These are phyloP conservation scores for Tetragonula carbonaria DNA, from an alignment of 2,888 invertebrate genomes.

Conservation along the genomic window DNA sequence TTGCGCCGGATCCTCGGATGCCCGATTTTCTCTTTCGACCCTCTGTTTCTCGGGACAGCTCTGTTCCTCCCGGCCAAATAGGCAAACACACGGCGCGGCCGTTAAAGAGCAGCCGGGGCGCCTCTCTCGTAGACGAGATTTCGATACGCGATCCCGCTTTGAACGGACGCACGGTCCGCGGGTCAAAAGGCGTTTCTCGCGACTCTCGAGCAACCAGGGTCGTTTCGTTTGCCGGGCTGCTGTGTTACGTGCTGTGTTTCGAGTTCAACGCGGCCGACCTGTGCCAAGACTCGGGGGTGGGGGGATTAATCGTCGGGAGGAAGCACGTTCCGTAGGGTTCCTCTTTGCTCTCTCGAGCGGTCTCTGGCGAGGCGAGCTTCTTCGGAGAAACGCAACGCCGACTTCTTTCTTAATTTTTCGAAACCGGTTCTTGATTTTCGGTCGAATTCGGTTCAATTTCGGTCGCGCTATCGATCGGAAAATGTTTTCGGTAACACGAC, in stretches of 20 bases:
- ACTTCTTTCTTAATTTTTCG: neutral
- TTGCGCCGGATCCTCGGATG: neutral
- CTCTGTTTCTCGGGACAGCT: no score
- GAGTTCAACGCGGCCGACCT: constrained; percentile 7
- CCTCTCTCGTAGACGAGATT: neutral
- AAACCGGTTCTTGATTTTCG: neutral
- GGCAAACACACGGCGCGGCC: constrained; percentile 14
- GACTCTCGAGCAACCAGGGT: neutral
- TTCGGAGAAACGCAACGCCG: neutral
- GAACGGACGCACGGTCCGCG: constrained; percentile 32
- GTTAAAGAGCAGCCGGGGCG: constrained; percentile 10
- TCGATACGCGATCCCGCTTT: constrained; percentile 34
- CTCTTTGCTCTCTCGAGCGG: constrained; percentile 1
- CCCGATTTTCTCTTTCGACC: neutral
- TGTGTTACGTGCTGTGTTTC: neutral
- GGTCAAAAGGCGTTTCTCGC: constrained; percentile 11
- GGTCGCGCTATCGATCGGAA: neutral
- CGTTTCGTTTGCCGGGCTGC: neutral
- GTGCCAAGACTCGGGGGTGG: neutral
- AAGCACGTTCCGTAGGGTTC: constrained; percentile 16
- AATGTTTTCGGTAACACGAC: neutral
- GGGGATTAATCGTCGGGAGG: constrained; percentile 27
- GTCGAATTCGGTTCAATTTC: neutral
- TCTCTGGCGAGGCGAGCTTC: neutral
- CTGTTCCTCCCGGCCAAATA: neutral